A percentile compares a stretch with the other conserved stretches of the same genome.
Evolutionary conservation across 2,888 invertebrate genomes (phyloP).

Genomic region (Agonopterix arenella): DNA sequence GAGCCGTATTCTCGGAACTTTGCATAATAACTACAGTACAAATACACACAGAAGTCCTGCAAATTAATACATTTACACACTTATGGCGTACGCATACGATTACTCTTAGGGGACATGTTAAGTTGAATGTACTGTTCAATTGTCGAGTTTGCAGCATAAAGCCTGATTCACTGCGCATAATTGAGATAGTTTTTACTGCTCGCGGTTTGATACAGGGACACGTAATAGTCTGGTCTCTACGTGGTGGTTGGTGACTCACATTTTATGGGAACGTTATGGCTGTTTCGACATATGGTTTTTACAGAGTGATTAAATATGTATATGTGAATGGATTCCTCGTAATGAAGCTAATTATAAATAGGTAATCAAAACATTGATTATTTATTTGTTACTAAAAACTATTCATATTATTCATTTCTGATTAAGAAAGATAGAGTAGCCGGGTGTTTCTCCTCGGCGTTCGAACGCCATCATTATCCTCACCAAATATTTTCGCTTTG

Average conservation of each 20-base stretch:
- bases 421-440: too few relatives aligned
- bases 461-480: too few relatives aligned
- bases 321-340: background rate
- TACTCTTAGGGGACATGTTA: too few relatives aligned
- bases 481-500: too few relatives aligned
- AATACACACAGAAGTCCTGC: too few relatives aligned
- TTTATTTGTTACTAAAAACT: background rate
- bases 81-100: too few relatives aligned
- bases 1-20: conserved; percentile 37
- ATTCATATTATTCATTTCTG: too few relatives aligned
- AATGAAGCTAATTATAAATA: background rate
- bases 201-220: conserved; percentile 17
- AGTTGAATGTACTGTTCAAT: conserved; percentile 10
- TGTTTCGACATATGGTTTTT: conserved; percentile 9
- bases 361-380: background rate
- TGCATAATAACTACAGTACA: conserved; percentile 11
- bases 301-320: conserved; percentile 3
- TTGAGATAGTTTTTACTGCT: conserved; percentile 51
- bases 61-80: too few relatives aligned
- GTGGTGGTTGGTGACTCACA: background rate
- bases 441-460: too few relatives aligned
- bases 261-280: conserved; percentile 21
- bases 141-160: conserved; percentile 28
- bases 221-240: background rate
- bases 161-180: conserved; percentile 47